Conservation (phyloP, 2,113 vertebrate genomes). For the Mungos mungo region DNA sequence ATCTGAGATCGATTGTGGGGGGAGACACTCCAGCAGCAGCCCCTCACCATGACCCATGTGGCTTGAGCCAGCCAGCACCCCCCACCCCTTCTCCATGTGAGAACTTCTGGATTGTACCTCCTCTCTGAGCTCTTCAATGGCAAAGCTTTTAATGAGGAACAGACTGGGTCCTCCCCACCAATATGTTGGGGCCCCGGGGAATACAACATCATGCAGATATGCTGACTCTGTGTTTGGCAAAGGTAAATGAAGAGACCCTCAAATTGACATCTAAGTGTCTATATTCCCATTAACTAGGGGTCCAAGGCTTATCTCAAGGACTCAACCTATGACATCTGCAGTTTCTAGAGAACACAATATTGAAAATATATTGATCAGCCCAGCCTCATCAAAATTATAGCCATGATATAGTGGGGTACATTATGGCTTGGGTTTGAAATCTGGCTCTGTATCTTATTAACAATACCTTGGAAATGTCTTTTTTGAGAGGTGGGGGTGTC, state of each 20-base stretch:
- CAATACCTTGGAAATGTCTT: neutral
- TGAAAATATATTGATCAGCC: neutral
- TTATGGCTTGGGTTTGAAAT: neutral
- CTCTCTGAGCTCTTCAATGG: neutral
- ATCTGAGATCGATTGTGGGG: neutral
- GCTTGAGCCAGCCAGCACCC: neutral
- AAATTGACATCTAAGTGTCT: neutral
- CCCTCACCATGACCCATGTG: neutral
- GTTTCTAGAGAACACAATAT: neutral
- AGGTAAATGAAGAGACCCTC: neutral
- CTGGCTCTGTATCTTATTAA: neutral
- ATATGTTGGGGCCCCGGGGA: neutral
- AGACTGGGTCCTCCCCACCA: neutral
- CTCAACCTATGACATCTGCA: neutral
- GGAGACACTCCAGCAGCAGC: neutral
- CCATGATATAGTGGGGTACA: neutral
- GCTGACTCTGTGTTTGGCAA: neutral
- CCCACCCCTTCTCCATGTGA: fast-evolving
- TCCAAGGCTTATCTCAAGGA: neutral
- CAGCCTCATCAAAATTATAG: neutral
- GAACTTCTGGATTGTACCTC: neutral
- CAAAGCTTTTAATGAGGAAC: neutral
- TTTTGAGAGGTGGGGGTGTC: neutral
- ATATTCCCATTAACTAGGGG: neutral
- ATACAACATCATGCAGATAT: neutral